Conservation (phyloP, 1,140 invertebrate genomes). For the Pseudobourletiella spinata region DNA sequence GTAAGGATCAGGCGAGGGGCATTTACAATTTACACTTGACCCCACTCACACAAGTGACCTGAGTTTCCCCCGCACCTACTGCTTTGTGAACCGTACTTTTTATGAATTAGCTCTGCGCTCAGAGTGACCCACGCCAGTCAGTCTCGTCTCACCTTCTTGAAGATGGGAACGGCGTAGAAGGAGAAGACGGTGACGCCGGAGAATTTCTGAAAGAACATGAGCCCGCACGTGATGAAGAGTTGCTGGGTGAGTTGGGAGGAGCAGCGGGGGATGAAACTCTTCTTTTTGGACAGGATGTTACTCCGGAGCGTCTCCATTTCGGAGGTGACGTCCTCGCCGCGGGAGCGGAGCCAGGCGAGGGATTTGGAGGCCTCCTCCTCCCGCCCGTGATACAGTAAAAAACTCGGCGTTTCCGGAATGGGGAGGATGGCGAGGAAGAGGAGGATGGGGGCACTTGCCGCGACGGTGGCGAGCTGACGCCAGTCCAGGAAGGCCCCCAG, state of each 20-base stretch:
- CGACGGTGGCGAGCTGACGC: slow-evolving; percentile 65
- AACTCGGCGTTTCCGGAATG: slow-evolving; percentile 75
- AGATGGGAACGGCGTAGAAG: slow-evolving; percentile 71
- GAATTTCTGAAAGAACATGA: slow-evolving; percentile 77
- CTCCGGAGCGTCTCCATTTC: slow-evolving; percentile 57
- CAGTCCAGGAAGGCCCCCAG: slow-evolving; percentile 71
- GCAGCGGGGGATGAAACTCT: slow-evolving; percentile 41
- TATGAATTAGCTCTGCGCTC: too few species aligned
- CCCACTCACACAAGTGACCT: too few species aligned
- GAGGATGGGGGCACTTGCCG: slow-evolving; percentile 55
- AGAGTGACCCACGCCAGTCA: too few species aligned
- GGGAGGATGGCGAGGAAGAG: slow-evolving; percentile 42
- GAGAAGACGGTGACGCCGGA: slow-evolving; percentile 71
- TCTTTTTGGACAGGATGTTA: slow-evolving; percentile 47
- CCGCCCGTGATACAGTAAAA: slow-evolving; percentile 59
- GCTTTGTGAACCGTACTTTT: too few species aligned
- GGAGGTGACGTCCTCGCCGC: slow-evolving; percentile 54
- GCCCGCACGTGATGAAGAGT: slow-evolving; percentile 65
- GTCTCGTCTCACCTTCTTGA: slow-evolving; percentile 48
- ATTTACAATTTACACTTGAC: too few species aligned
- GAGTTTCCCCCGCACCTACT: too few species aligned
- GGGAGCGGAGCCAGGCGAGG: slow-evolving; percentile 63
- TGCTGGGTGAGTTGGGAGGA: slow-evolving; percentile 45
- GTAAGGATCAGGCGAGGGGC: too few species aligned
- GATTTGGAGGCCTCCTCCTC: slow-evolving; percentile 68